Conservation (phyloP, 2,888 invertebrate genomes). For the Teleogryllus oceanicus region DNA sequence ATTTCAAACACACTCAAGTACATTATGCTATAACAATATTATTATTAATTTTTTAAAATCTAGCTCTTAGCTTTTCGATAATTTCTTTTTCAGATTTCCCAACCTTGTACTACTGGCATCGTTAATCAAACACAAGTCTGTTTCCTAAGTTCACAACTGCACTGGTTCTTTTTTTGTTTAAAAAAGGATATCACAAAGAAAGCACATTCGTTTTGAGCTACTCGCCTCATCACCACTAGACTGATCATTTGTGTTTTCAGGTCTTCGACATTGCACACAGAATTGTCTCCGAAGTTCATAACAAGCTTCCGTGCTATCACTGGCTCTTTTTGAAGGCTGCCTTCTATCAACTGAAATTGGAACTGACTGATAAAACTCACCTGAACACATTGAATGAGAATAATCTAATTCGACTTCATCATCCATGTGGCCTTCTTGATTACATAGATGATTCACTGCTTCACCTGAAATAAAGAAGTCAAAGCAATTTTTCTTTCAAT, state of each 20-base stretch:
- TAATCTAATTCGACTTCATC: not conserved
- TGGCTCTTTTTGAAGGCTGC: not conserved
- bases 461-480: not conserved
- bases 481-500: no score
- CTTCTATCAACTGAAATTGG: not conserved
- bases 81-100: no score
- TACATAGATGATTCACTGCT: not conserved
- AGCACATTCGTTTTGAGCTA: slow-evolving; percentile 1
- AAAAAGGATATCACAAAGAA: not conserved
- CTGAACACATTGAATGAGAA: not conserved
- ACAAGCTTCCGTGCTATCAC: not conserved
- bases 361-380: not conserved
- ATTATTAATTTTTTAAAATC: no score
- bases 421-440: not conserved
- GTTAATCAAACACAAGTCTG: no score
- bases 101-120: no score
- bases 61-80: no score
- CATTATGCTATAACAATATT: no score
- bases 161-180: not conserved
- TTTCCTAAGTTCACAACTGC: no score
- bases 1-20: no score
- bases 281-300: not conserved
- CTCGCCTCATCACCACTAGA: not conserved
- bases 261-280: not conserved
- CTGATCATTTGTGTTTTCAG: not conserved